Evolutionary conservation across 2,113 vertebrate genomes (phyloP).

Genomic region (Datnioides undecimradiatus): DNA sequence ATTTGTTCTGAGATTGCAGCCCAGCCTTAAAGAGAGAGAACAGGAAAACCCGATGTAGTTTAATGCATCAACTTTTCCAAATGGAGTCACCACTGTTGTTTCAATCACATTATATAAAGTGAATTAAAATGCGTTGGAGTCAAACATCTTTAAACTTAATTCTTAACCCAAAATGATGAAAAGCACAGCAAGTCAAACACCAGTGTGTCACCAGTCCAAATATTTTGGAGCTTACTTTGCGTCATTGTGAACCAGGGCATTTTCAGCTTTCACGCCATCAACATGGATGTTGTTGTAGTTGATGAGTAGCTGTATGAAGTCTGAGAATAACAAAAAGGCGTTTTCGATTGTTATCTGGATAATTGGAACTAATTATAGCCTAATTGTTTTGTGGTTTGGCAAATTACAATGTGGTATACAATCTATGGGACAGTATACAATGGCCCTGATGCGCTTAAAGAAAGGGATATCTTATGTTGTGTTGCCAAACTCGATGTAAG

Average conservation of each 20-base stretch:
- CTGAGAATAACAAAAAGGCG: conserved; percentile 17
- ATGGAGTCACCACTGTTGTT: conserved; percentile 7
- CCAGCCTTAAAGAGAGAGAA: conserved; percentile 23
- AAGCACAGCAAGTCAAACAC: conserved; percentile 38
- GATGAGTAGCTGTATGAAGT: conserved; percentile 31
- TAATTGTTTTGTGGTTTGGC: conserved; percentile 3
- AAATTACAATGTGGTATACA: conserved; percentile 4
- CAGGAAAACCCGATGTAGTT: neutral
- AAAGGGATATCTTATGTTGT: conserved; percentile 16
- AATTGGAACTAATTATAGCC: conserved; percentile 4
- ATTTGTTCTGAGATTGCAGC: conserved; percentile 17
- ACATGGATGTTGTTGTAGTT: conserved; percentile 26
- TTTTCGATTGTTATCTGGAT: neutral
- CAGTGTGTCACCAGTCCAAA: neutral
- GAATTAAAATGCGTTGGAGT: conserved; percentile 6
- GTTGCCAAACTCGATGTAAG: conserved; percentile 29
- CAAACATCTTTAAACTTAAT: neutral
- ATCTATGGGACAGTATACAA: neutral
- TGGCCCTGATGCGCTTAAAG: conserved; percentile 10
- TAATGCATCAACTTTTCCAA: conserved; percentile 11
- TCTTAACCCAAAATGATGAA: neutral
- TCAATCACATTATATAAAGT: neutral
- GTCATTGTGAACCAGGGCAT: conserved; percentile 19
- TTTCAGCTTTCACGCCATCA: conserved; percentile 23
- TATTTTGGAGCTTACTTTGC: conserved; percentile 18